These are phyloP conservation scores for Seriola quinqueradiata DNA, from an alignment of 2,113 vertebrate genomes.

Conservation along the genomic window DNA sequence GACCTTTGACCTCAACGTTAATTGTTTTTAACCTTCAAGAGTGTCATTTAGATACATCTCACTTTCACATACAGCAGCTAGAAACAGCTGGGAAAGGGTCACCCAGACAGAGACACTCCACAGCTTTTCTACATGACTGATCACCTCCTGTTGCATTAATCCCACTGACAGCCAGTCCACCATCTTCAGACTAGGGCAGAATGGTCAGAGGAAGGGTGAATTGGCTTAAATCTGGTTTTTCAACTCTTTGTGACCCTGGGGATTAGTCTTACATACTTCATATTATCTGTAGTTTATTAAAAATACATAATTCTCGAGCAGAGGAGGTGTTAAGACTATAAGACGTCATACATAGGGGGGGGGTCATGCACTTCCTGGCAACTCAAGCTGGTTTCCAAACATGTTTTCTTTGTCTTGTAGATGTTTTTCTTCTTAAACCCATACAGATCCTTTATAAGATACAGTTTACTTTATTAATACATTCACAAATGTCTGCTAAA, in stretches of 20 bases:
- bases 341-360: neutral
- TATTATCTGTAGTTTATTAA: conserved; percentile 20
- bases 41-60: conserved; percentile 21
- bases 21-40: conserved; percentile 41
- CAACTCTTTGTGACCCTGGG: conserved; percentile 37
- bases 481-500: too few relatives aligned
- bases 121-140: conserved; percentile 69
- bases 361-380: neutral
- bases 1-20: conserved; percentile 18
- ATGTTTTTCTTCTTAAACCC: conserved; percentile 10
- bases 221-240: conserved; percentile 42
- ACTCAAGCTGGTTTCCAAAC: conserved; percentile 2
- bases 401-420: neutral
- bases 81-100: conserved; percentile 53
- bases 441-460: too few relatives aligned
- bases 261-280: conserved; percentile 25
- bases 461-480: too few relatives aligned
- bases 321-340: neutral
- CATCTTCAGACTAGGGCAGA: conserved; percentile 30
- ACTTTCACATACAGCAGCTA: conserved; percentile 11
- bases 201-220: conserved; percentile 26
- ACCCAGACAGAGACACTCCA: conserved; percentile 15
- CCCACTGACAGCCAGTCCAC: conserved; percentile 35
- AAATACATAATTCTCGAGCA: neutral
- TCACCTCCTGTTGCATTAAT: conserved; percentile 55